Conservation (phyloP, 2,113 vertebrate genomes). For the Carettochelys insculpta region DNA sequence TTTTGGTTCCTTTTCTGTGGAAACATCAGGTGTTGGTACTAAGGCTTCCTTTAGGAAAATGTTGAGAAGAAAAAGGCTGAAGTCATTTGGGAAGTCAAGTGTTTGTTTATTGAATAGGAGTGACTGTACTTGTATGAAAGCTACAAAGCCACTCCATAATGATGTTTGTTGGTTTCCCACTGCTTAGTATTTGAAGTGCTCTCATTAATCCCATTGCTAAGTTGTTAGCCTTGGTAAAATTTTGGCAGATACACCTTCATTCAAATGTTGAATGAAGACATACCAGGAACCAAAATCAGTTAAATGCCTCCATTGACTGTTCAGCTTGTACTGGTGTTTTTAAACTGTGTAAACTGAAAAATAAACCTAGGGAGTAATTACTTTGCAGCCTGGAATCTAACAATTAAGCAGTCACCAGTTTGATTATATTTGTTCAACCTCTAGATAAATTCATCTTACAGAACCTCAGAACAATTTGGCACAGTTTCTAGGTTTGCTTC, state of each 20-base stretch:
- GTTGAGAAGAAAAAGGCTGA: not conserved
- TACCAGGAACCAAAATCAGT: not conserved
- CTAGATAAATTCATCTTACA: not conserved
- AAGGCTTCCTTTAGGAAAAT: not conserved
- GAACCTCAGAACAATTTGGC: not conserved
- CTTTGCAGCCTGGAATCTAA: not conserved
- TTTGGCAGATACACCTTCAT: not conserved
- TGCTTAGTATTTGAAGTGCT: not conserved
- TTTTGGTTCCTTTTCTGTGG: not conserved
- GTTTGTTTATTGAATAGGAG: not conserved
- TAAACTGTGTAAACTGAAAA: not conserved
- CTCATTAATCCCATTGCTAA: not conserved
- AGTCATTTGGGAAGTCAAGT: not conserved
- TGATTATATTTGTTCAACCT: not conserved
- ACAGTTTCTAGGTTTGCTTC: not conserved
- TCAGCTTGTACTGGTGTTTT: not conserved
- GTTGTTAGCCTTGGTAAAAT: not conserved
- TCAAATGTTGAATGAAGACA: not conserved
- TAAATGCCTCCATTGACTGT: not conserved
- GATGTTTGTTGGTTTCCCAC: not conserved
- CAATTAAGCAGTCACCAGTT: not conserved
- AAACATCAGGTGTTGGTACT: not conserved
- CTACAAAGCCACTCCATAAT: not conserved
- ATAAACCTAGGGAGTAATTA: not conserved
- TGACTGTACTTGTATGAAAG: not conserved